Conservation (phyloP, 2,888 invertebrate genomes). For the Tinea pellionella region DNA sequence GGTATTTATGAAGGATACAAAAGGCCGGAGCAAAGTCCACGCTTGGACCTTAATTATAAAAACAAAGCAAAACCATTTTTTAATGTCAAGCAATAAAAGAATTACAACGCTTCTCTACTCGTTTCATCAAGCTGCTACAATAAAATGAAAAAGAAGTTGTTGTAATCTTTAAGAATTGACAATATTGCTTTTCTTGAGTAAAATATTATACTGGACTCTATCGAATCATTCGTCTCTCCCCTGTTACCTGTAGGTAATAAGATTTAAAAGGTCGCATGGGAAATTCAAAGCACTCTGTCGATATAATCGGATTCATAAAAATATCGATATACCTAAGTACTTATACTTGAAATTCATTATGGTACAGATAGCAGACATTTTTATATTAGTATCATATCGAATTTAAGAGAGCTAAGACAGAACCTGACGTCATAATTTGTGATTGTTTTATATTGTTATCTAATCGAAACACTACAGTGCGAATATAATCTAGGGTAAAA, state of each 20-base stretch:
- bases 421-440: too few relatives aligned
- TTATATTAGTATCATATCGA: too few relatives aligned
- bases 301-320: background rate
- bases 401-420: too few relatives aligned
- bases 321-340: too few relatives aligned
- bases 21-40: background rate
- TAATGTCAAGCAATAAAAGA: background rate
- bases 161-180: too few relatives aligned
- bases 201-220: background rate
- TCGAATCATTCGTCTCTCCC: background rate
- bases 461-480: too few relatives aligned
- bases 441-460: too few relatives aligned
- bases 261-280: background rate
- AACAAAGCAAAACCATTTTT: background rate
- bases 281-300: conserved; percentile 5
- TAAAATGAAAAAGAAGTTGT: too few relatives aligned
- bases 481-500: too few relatives aligned
- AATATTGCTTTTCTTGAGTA: too few relatives aligned
- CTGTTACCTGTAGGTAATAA: conserved; percentile 5
- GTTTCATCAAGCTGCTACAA: background rate
- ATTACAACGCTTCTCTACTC: background rate
- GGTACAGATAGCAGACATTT: too few relatives aligned
- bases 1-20: background rate
- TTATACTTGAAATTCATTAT: too few relatives aligned
- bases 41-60: background rate